Evolutionary conservation across 2,113 vertebrate genomes (phyloP), one percentile per base, ranked within the genome.

Genomic region (Jacana jacana): DNA sequence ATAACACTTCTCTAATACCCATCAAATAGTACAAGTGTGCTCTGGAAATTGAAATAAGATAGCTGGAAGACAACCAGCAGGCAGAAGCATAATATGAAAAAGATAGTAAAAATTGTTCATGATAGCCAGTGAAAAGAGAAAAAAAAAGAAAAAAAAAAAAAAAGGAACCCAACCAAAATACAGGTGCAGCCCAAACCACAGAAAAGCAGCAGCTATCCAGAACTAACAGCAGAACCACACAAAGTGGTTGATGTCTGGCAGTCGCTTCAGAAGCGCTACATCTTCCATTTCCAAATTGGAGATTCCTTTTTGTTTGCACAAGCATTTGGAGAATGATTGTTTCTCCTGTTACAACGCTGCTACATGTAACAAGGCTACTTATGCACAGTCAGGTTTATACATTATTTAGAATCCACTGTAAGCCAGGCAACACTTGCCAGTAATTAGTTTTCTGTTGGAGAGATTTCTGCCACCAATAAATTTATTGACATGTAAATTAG

Each of bases 401-500:
- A 44, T 79, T 69, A 93, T 61, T 93, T 87, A 92, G 42, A 83
- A 75, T 40, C 16, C 28, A 48, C 75, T 51, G n/a, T 39, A 33
- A 68, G 57, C 61, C 70, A 84, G 42, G 39, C 6, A 14, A 76
- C 22, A 23, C 18, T 91, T 81, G 25, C 51, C 35, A 88, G 54
- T 60, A 30, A 91, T 88, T 68, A 90, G 58, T 92, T 60, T 88
- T 76, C 58, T 84, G 28, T 48, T 81, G 40, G 37, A 93, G 33
- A 83, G 55, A 17, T 10, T 93, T 95, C 69, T 73, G 40, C 40
- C 3, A 3, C 46, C 64, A 76, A 81, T 48, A 77, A 84, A 93
- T 83, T 70, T 86, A 71, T 48, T 75, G 65, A 63, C n/a, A 61
- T 61, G 49, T 40, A 95, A 92, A 91, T 95, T 81, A 94, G 63